Percentiles rank a stretch among this genome's conserved stretches.
Evolutionary conservation across 1,140 invertebrate species (phyloP).

Genomic region (Aricia agestis): DNA sequence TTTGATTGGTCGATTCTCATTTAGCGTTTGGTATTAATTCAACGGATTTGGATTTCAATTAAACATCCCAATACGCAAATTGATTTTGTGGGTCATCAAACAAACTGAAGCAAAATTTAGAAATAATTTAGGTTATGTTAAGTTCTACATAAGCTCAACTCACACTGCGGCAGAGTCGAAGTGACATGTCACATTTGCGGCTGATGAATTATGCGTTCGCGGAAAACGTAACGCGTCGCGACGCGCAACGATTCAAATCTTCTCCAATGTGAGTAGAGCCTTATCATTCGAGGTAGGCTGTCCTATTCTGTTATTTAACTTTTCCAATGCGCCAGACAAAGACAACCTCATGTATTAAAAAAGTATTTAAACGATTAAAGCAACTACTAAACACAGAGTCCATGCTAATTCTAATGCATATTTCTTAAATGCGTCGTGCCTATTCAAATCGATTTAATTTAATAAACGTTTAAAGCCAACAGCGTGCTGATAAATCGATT

Average conservation of each 20-base stretch:
- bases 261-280: no score
- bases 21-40: constrained; percentile 32
- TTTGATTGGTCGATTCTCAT: constrained; percentile 29
- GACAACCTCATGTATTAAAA: neutral
- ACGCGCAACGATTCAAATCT: no score
- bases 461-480: neutral
- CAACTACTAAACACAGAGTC: neutral
- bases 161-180: no score
- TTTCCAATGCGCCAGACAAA: no score
- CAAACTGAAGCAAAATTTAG: no score
- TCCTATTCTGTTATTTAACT: no score
- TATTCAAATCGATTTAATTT: neutral
- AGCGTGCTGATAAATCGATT: neutral
- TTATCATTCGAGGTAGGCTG: no score
- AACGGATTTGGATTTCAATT: constrained; percentile 46
- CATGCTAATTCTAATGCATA: constrained; percentile 18
- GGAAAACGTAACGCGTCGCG: no score
- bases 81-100: neutral
- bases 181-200: no score
- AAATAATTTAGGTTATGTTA: no score
- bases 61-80: constrained; percentile 35
- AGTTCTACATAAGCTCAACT: no score
- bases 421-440: neutral
- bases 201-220: no score
- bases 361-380: neutral